Percentiles rank a stretch among this genome's conserved stretches.
Evolutionary conservation across 1,140 invertebrate species (phyloP).

Genomic region (Drosophila mayri): DNA sequence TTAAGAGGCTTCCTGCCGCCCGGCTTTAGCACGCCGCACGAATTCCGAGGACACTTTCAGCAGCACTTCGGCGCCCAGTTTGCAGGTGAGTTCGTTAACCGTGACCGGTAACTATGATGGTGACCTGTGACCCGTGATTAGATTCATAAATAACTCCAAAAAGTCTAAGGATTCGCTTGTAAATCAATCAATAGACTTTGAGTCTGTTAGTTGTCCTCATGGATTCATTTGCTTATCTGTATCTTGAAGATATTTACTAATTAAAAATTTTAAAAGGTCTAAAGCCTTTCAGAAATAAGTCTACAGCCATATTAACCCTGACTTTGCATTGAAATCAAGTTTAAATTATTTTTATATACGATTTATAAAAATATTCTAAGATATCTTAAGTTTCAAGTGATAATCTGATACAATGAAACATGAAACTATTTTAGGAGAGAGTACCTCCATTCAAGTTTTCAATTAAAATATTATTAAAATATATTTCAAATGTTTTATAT

Average conservation of each 20-base stretch:
- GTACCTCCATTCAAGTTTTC: background rate
- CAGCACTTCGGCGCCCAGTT: constrained; percentile 82
- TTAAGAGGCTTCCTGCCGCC: constrained; percentile 80
- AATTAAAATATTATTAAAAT: too few relatives aligned
- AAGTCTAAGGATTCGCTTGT: background rate
- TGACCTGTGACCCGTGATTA: too few relatives aligned
- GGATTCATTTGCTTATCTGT: background rate
- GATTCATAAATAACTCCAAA: background rate
- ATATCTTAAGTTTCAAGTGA: background rate
- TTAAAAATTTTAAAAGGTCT: background rate
- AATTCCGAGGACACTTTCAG: constrained; percentile 83
- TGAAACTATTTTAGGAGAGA: background rate
- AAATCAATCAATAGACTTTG: background rate
- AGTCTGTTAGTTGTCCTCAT: too few relatives aligned
- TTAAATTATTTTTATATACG: background rate
- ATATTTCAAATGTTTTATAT: too few relatives aligned
- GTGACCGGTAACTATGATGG: background rate
- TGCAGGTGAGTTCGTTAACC: constrained; percentile 68
- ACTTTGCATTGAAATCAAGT: background rate
- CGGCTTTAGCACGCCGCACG: constrained; percentile 83
- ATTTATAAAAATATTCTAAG: background rate
- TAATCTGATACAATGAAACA: background rate
- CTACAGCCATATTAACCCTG: too few relatives aligned
- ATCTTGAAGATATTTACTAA: too few relatives aligned
- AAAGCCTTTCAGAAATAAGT: too few relatives aligned